Evolutionary conservation across 2,888 invertebrate species (phyloP), one percentile per base, ranked within the genome.

Genomic region (Saturnia japonica): DNA sequence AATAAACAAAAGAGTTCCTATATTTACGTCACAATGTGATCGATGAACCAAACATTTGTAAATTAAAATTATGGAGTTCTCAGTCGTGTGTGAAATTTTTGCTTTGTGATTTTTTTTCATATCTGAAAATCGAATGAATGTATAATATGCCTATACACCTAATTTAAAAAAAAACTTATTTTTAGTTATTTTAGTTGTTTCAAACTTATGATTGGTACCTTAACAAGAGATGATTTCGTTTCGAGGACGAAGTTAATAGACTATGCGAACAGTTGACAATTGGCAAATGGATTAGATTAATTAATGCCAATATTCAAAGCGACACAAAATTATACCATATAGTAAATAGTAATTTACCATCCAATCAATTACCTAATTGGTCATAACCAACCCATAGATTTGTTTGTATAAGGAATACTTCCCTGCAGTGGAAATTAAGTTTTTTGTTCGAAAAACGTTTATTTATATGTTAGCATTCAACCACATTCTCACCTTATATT

Each of bases 1-100:
- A 72, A 73, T 74, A 74, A 74, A 84, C 79, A 82, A 82, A 82
- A 81, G 76, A 81, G 81, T 83, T 82, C 84, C 79, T 85, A 83
- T 76, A 77, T 73, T 76, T 73, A 79, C 76, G 72, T 77, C 78
- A 77, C 73, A 70, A 75, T 75, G 77, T 75, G 71, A 76, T 78
- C 79, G 79, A 72, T 80, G 74, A 78, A 70, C 74, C 74, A 74
- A 80, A 79, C 78, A 60, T 75, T 67, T 72, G 45, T 51, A 73
- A 74, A 73, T 77, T 74, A 57, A 42, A 42, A 19, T n/a, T 25
- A 25, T 57, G 8, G 22, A 22, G 19, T 22, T 67, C 67, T 22
- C 22, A 25, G 12, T 28, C 28, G 16, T 28, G 60, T 60, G 60
- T 28, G 28, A 2, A 60, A 28, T 60, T 28, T 25, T 25, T 14